Conservation (phyloP, 1,140 invertebrate genomes). For the Ips typographus region DNA sequence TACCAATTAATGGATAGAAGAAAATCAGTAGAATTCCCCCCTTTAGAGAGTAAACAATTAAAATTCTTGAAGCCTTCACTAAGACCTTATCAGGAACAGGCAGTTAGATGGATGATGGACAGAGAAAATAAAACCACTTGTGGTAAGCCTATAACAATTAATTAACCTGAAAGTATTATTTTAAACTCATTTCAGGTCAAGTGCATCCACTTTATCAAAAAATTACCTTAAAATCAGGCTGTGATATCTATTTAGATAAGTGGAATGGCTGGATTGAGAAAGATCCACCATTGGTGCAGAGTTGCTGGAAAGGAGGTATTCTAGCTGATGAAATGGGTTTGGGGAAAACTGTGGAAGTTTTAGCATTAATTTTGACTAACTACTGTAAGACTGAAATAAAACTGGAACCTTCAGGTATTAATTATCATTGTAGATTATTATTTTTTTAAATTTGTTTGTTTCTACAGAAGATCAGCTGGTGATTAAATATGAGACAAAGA, state of each 20-base stretch:
- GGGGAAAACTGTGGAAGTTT: constrained; percentile 79
- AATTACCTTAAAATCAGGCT: constrained; percentile 50
- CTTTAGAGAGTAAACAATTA: background rate
- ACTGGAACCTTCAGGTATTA: background rate
- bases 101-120: constrained; percentile 70
- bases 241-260: constrained; percentile 58
- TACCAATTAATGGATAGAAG: background rate
- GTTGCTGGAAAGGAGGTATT: constrained; percentile 67
- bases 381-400: background rate
- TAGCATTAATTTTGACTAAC: constrained; percentile 63
- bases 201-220: constrained; percentile 51
- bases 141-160: constrained; percentile 1
- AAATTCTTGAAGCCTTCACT: constrained; percentile 45
- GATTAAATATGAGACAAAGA: constrained; percentile 34
- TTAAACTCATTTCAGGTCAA: constrained; percentile 39
- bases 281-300: constrained; percentile 46
- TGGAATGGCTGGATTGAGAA: constrained; percentile 53
- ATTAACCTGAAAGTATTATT: constrained; percentile 25
- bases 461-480: constrained; percentile 14
- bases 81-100: constrained; percentile 66
- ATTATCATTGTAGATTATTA: background rate
- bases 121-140: constrained; percentile 51
- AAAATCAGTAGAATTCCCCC: background rate
- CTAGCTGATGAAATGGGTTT: constrained; percentile 85
- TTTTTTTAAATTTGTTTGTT: constrained; percentile 3